phyloP scores from a whole-genome alignment of 1,140 invertebrate genomes.

The Philopotamus ludificatus region DNA sequence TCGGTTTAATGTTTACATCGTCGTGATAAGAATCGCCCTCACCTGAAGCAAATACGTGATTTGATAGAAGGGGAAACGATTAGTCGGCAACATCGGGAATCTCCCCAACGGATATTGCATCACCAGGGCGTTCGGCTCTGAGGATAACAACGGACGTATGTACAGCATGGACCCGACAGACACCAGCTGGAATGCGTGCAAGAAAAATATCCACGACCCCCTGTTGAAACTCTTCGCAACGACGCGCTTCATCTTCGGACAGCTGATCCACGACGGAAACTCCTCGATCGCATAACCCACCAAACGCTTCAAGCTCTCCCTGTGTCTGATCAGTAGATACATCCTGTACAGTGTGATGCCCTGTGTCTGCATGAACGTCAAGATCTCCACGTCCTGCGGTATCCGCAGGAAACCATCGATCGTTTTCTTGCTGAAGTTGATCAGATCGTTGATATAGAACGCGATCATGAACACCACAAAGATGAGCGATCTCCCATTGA shows the following conservation, averaged over 20 bases:
- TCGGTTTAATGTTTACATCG: no score
- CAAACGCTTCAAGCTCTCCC: slow-evolving; percentile 15
- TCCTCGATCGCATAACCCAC: slow-evolving; percentile 14
- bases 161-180: slow-evolving; percentile 8
- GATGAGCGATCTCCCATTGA: not conserved
- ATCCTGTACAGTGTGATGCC: slow-evolving; percentile 25
- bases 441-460: slow-evolving; percentile 24
- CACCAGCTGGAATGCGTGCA: slow-evolving; percentile 20
- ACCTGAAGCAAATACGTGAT: slow-evolving; percentile 28
- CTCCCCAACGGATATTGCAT: slow-evolving; percentile 19
- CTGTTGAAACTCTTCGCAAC: slow-evolving; percentile 11
- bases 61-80: slow-evolving; percentile 8
- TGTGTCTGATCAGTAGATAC: slow-evolving; percentile 9
- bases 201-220: slow-evolving; percentile 26
- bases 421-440: slow-evolving; percentile 2
- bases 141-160: slow-evolving; percentile 11
- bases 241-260: not conserved
- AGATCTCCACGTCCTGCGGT: slow-evolving; percentile 19
- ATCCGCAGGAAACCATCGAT: slow-evolving; percentile 14
- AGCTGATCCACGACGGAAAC: slow-evolving; percentile 24
- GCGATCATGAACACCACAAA: slow-evolving; percentile 1
- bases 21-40: not conserved
- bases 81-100: slow-evolving; percentile 20
- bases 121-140: slow-evolving; percentile 11
- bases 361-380: slow-evolving; percentile 34